Base-by-base conservation (phyloP, 64 coral and sea anemone genomes). In the Pachyseris speciosa region DNA sequence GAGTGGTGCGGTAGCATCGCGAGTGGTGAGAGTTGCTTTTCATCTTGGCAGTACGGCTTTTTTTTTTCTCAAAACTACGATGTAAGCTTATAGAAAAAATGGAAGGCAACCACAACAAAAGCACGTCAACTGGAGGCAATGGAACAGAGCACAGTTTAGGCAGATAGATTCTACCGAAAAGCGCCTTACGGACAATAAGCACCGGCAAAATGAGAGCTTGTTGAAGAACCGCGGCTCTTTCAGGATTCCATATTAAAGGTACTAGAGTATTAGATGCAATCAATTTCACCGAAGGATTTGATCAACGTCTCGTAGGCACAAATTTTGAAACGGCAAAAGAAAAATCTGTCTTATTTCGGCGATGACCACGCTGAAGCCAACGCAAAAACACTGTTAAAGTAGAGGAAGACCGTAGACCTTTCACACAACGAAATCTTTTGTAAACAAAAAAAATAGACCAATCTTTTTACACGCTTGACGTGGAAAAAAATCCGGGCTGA, bases 391-490 rank as follows among this genome's bases (percentile, higher is more conserved):
- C n/a, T n/a, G 5, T 71, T 55, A 52, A 66, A 48, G 59, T 24
- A 55, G 41, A 52, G 31, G 32, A 87, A 74, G 49, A 75, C 9
- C 80, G 38, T 31, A 88, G 89, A 88, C 67, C 77, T 95, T 83
- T 91, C 58, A 70, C 64, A 64, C 94, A 51, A 86, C 42, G 61
- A 87, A 65, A 87, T 79, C 94, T 86, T 70, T 75, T 69, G 72
- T 87, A 69, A 70, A 93, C 72, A 80, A 87, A 87, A n/a, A n/a
- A 80, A 87, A 87, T 60, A 69, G 78, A 80, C 39, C 48, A 61
- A 72, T 69, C 77, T 63, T 78, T 65, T 38, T 69, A 57, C 61
- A 45, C 58, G 61, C 64, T 88, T 44, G 85, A 28, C 59, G 63
- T 45, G 47, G 84, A 69, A 80, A 78, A 39, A 76, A 79, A 16